Evolutionary conservation across 1,140 invertebrate genomes (phyloP), one percentile per base, ranked within the genome.

Genomic region (Polypedilum vanderplanki): DNA sequence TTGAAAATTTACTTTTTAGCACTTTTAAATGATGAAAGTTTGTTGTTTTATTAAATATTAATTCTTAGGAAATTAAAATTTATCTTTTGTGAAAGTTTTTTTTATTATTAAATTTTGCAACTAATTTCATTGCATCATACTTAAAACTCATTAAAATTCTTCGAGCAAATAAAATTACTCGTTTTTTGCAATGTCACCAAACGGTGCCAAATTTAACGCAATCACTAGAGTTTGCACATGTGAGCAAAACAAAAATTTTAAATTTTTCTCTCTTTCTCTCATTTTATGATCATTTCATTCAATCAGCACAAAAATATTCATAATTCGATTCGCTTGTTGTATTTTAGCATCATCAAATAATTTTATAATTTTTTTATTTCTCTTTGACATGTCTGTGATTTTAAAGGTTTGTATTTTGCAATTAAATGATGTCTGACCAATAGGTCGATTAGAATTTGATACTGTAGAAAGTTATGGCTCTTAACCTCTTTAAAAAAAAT

Each of bases 291-390:
- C 5, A 33, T 33, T 57, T 57, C 46, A 57, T 57, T n/a, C 46
- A 57, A 57, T 57, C 46, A 57, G 46, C 46, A 57, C 10, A 57
- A 57, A 57, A 57, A 57, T 57, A 57, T 57, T 57, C n/a, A 57
- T 57, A 57, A 57, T 57, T 57, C 46, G 46, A 57, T 57, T 8
- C 12, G 46, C 46, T 57, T 57, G n/a, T 57, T 57, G 12, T 57
- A n/a, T 57, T 57, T 57, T 57, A 57, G 12, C 46, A 57, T 57
- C 46, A 57, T 57, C 46, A n/a, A 57, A 57, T 57, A 57, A 57
- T 57, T 57, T n/a, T 12, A 57, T 57, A 57, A 15, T 57, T 12
- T 4, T 15, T 57, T 57, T 57, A 57, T 57, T 57, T 57, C 12
- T 12, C 15, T 10, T 46, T 41, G 40, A 10, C 40, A 41, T 46